Percentiles rank a stretch among this genome's conserved stretches.
Conservation (phyloP, 37 sponge, comb jelly and placozoan genomes). For the Cladorhizidae sp. region DNA sequence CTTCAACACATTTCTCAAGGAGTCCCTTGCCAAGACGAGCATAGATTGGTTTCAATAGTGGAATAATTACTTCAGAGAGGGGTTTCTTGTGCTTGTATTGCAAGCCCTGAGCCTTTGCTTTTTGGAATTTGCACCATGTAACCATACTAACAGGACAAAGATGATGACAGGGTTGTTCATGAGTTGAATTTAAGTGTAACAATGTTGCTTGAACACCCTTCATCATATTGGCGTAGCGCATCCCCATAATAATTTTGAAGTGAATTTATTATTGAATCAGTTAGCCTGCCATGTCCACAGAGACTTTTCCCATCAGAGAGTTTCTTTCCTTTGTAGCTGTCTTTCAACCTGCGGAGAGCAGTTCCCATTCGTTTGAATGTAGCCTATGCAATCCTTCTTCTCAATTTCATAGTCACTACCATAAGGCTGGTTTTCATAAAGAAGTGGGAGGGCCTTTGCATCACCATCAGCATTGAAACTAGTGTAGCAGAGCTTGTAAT, state of each 20-base stretch:
- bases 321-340: conserved; percentile 1
- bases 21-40: not conserved
- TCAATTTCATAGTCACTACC: conserved; percentile 13
- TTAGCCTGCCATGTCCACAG: conserved; percentile 32
- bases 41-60: not conserved
- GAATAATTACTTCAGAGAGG: not conserved
- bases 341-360: conserved; percentile 9
- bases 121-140: conserved; percentile 26
- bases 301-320: conserved; percentile 27
- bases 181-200: conserved; percentile 17
- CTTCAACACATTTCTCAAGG: not conserved
- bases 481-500: not conserved
- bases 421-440: conserved; percentile 20
- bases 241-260: conserved; percentile 46
- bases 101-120: not conserved
- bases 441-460: not conserved
- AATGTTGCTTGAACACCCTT: conserved; percentile 23
- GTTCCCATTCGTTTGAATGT: conserved; percentile 45
- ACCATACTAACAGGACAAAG: conserved; percentile 14
- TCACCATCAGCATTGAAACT: not conserved
- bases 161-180: conserved; percentile 22
- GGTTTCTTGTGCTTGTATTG: conserved; percentile 13
- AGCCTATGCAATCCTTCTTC: conserved; percentile 35
- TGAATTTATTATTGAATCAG: conserved; percentile 13
- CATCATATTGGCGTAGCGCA: conserved; percentile 31